phyloP scores from a whole-genome alignment of 2,797 vertebrate species.

The Alfaro cultratus region DNA sequence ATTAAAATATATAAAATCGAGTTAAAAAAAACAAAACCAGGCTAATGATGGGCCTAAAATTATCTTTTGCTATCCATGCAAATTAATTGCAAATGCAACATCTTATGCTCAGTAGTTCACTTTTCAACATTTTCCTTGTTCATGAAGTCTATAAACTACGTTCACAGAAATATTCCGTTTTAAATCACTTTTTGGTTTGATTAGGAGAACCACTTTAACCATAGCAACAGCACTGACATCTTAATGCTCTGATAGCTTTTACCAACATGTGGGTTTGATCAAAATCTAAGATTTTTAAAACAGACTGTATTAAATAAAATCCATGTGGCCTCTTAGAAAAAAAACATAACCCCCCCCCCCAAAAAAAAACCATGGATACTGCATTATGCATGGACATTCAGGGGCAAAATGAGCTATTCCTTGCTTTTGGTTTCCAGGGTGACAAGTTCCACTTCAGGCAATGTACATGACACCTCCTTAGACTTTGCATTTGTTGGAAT shows the following conservation, averaged over 20 bases:
- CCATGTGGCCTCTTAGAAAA: neutral
- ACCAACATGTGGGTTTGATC: neutral
- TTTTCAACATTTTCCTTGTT: neutral
- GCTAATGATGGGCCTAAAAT: neutral
- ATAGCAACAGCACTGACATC: neutral
- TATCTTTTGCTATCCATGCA: neutral
- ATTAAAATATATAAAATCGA: neutral
- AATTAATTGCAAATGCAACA: neutral
- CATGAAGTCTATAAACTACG: neutral
- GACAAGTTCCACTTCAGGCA: neutral
- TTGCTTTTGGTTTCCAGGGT: constrained; percentile 2
- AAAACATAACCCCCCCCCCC: no score
- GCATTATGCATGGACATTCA: neutral
- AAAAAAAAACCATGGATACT: neutral
- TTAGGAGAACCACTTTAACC: neutral
- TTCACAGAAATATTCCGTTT: neutral
- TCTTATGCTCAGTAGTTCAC: neutral
- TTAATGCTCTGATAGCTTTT: neutral
- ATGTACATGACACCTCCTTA: neutral
- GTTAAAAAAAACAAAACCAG: no score
- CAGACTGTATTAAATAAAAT: neutral
- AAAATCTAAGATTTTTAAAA: neutral
- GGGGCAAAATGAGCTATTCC: neutral
- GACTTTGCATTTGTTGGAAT: neutral
- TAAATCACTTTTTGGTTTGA: neutral